Evolutionary conservation across 2,888 invertebrate genomes (phyloP), one percentile per base, ranked within the genome.

Genomic region (Leptopterna dolabrata): DNA sequence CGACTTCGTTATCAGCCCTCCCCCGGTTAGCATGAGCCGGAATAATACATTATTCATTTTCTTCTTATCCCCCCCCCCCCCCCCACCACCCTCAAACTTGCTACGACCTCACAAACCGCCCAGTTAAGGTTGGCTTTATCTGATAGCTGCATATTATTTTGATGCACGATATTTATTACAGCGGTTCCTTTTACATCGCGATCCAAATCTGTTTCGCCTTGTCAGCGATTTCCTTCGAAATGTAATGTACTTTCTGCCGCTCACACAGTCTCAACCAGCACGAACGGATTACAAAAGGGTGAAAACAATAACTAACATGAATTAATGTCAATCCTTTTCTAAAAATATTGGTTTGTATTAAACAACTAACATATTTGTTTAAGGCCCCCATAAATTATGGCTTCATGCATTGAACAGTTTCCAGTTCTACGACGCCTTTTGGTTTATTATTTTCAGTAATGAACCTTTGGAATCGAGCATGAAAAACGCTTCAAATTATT

Each of bases 41-140:
- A 30, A 73, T 73, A 73, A 73, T 73, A 73, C 73, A 73, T 73
- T 73, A 73, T 73, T 73, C 73, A 73, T 73, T 73, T 73, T 73
- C n/a, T 36, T 73, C 19, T n/a, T n/a, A 51, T 51, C 71, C 71
- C 4, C 36, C 73, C 16, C 16, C 36, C 16, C 73, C 73, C 36
- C 36, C 19, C 73, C 73, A 3, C 36, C 36, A 14, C 19, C 29
- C 19, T 13, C 36, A 30, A 0, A 30, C 19, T 55, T 11, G 3
- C 55, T 19, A 4, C 36, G 2, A 63, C 63, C 16, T 55, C 55
- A 63, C 63, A 63, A 63, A 63, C 63, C 63, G 63, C 63, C n/a
- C 63, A 24, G 63, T 63, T 63, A 63, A 24, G 13, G 41, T 41
- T 29, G 41, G 73, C 36, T 41, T 73, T 73, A 73, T 73, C 73